phyloP scores from a whole-genome alignment of 2,888 invertebrate species.

The Allolobophora icterica region DNA sequence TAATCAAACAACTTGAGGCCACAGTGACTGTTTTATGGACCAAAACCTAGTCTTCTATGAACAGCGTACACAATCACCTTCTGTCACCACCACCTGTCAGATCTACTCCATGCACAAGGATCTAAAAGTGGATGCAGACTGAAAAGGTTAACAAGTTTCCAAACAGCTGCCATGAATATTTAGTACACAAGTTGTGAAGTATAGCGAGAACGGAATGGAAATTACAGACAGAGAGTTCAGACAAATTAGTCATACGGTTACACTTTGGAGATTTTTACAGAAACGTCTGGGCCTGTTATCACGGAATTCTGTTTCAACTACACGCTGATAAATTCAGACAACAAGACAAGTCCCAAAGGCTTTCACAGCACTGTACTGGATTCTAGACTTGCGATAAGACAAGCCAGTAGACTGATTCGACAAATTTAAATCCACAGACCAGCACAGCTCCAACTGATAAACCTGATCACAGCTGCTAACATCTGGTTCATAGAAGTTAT shows the following conservation, averaged over 20 bases:
- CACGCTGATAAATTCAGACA: slow-evolving; percentile 1
- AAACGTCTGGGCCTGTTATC: background rate
- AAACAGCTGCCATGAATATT: slow-evolving; percentile 3
- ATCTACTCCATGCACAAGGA: background rate
- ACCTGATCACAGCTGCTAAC: background rate
- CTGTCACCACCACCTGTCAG: background rate
- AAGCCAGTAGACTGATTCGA: background rate
- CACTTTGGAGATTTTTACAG: background rate
- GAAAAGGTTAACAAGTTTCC: background rate
- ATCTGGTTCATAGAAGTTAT: background rate
- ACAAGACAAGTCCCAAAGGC: background rate
- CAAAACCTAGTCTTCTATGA: background rate
- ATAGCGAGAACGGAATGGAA: background rate
- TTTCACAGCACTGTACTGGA: background rate
- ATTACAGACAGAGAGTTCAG: no score
- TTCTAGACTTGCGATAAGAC: background rate
- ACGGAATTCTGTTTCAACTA: background rate
- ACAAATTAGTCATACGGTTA: background rate
- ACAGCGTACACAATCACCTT: no score
- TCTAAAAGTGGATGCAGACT: background rate
- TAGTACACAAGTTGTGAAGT: background rate
- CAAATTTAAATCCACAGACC: background rate
- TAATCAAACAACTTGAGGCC: background rate
- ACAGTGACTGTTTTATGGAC: background rate
- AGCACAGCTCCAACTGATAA: background rate